A percentile compares a stretch with the other conserved stretches of the same genome.
Conservation (phyloP, 2,888 invertebrate species). For the Ctena decussata region DNA sequence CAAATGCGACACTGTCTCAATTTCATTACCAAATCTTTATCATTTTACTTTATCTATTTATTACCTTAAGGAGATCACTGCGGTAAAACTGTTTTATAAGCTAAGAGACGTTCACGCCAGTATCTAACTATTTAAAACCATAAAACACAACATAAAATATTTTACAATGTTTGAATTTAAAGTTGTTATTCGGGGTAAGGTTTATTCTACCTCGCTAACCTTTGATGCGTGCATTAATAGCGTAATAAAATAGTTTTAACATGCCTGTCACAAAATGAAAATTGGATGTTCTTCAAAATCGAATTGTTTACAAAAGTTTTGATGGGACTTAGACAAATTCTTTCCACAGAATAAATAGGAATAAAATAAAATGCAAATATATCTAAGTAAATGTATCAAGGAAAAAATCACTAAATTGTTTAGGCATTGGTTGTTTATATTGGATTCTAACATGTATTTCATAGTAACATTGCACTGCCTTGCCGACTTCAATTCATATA, state of each 20-base stretch:
- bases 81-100: conserved; percentile 4
- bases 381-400: too few relatives aligned
- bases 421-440: too few relatives aligned
- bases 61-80: not conserved
- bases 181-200: conserved; percentile 1
- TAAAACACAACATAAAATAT: conserved; percentile 14
- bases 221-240: conserved; percentile 8
- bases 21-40: not conserved
- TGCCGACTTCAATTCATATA: too few relatives aligned
- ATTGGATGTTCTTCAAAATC: not conserved
- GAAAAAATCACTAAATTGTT: too few relatives aligned
- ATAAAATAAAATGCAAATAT: conserved; percentile 5
- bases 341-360: not conserved
- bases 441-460: too few relatives aligned
- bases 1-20: not conserved
- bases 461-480: too few relatives aligned
- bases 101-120: not conserved
- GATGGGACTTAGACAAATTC: conserved; percentile 1
- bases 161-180: conserved; percentile 12
- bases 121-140: conserved; percentile 14
- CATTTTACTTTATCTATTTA: not conserved
- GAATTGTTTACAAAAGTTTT: conserved; percentile 5
- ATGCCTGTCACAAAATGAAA: conserved; percentile 11
- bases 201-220: not conserved
- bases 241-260: conserved; percentile 7